Evolutionary conservation across 2,888 invertebrate genomes (phyloP).

Genomic region (Adelognathus sp.): DNA sequence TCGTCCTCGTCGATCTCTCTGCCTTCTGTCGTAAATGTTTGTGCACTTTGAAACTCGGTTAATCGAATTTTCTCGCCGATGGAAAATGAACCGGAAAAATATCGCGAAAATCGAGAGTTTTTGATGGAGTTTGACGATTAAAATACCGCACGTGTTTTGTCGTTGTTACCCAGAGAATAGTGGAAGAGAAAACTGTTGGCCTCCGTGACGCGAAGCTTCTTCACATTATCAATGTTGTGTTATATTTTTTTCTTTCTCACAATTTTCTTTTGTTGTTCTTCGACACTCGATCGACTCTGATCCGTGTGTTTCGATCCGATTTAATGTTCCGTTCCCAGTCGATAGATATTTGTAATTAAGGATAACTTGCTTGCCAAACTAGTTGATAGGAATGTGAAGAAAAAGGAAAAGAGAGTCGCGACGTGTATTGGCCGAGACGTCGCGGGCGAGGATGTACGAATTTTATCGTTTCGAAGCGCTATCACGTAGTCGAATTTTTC

Average conservation of each 20-base stretch:
- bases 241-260: slow-evolving; percentile 14
- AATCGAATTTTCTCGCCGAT: not conserved
- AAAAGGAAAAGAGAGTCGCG: not conserved
- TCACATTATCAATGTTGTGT: not conserved
- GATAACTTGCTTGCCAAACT: slow-evolving; percentile 61
- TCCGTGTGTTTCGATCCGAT: slow-evolving; percentile 24
- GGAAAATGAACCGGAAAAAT: not conserved
- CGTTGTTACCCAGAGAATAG: not conserved
- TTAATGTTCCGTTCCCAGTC: slow-evolving; percentile 16
- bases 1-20: slow-evolving; percentile 11
- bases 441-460: not conserved
- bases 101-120: not conserved
- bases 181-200: not conserved
- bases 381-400: slow-evolving; percentile 53
- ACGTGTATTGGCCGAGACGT: not conserved
- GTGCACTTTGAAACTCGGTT: not conserved
- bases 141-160: not conserved
- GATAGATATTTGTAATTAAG: slow-evolving; percentile 41
- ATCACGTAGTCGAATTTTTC: slow-evolving; percentile 47
- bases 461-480: slow-evolving; percentile 11
- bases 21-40: not conserved
- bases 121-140: not conserved
- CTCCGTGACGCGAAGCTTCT: slow-evolving; percentile 10
- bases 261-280: slow-evolving; percentile 2
- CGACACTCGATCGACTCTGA: slow-evolving; percentile 8